Conservation (phyloP, 2,888 invertebrate genomes). For the Pseudococcus jackbeardsleyi region DNA sequence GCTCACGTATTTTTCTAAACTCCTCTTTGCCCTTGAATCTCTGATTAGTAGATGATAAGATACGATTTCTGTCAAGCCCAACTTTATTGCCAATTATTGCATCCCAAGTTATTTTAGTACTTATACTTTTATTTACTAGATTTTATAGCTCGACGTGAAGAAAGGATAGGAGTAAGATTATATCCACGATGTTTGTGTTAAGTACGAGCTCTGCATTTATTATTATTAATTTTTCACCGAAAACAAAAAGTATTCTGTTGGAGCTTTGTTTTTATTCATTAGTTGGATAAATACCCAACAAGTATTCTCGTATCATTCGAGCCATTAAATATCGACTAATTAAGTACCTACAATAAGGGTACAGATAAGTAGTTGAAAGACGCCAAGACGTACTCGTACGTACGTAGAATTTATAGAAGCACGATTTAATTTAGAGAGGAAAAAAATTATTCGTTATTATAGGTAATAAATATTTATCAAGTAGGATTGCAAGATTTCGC, state of each 20-base stretch:
- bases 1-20: too few species aligned
- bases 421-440: neutral
- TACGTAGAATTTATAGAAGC: conserved; percentile 1
- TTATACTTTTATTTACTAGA: too few species aligned
- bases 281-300: neutral
- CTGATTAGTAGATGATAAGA: too few species aligned
- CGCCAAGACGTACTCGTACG: neutral
- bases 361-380: neutral
- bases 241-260: neutral
- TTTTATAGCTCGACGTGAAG: too few species aligned
- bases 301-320: neutral
- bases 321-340: neutral
- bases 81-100: too few species aligned
- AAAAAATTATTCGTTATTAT: neutral
- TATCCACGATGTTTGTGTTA: too few species aligned
- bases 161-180: too few species aligned
- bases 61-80: too few species aligned
- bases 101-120: too few species aligned
- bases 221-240: neutral
- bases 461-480: conserved; percentile 14
- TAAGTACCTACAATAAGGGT: neutral
- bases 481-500: neutral
- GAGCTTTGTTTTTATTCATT: neutral
- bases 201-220: neutral
- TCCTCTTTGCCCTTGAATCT: too few species aligned